These are phyloP conservation scores for Bubo blakistoni DNA, from an alignment of 2,113 vertebrate species.

Conservation along the genomic window DNA sequence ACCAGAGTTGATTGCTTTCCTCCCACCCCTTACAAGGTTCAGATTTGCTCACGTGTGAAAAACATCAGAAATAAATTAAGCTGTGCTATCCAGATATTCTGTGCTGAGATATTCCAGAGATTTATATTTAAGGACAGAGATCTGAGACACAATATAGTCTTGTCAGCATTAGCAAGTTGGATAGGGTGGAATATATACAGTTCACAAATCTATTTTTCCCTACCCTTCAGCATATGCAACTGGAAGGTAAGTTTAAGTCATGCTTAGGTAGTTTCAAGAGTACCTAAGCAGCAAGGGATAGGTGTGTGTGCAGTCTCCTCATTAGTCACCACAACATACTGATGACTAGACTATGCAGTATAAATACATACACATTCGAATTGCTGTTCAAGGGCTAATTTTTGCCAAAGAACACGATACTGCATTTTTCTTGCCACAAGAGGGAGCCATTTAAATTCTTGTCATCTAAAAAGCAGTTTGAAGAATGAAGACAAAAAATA, in stretches of 20 bases:
- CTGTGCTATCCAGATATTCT: background rate
- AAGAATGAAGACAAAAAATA: background rate
- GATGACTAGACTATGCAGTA: background rate
- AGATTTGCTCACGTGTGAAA: background rate
- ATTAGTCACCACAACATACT: too few species aligned
- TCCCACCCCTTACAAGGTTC: background rate
- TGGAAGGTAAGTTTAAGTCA: background rate
- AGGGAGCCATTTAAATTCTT: slow-evolving; percentile 65
- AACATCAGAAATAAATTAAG: background rate
- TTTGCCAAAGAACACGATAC: background rate
- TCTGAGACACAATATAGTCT: background rate
- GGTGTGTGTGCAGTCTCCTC: background rate
- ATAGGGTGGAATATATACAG: background rate
- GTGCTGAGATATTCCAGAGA: background rate
- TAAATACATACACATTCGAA: background rate
- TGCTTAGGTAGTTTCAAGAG: background rate
- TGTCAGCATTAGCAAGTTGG: background rate
- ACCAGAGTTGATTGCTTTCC: background rate
- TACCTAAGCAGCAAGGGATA: background rate
- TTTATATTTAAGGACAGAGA: background rate
- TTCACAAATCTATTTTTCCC: background rate
- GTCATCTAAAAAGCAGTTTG: background rate
- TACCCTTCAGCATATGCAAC: background rate
- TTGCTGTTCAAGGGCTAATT: background rate
- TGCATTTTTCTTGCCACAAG: slow-evolving; percentile 53